Evolutionary conservation across 2,113 vertebrate species (phyloP).

Genomic region (Myotis brandtii): DNA sequence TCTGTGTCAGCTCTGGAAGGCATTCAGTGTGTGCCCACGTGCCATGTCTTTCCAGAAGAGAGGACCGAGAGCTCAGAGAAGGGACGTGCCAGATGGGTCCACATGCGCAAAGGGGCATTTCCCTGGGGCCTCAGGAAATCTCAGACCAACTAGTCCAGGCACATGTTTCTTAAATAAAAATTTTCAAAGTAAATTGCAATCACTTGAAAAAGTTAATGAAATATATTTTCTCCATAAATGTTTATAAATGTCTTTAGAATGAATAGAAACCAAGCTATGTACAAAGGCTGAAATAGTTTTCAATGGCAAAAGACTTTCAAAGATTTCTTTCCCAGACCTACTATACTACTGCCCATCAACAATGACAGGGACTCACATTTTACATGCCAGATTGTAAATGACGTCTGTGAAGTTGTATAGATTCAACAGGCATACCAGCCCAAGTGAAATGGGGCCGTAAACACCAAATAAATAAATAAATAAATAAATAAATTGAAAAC

Average conservation of each 20-base stretch:
- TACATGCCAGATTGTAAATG: not conserved
- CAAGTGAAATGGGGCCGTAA: not conserved
- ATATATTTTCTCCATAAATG: not conserved
- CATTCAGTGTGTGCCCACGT: fast-evolving
- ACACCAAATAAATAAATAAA: not conserved
- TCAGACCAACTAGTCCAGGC: not conserved
- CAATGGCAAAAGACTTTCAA: not conserved
- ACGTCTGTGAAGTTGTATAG: not conserved
- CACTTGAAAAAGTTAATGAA: not conserved
- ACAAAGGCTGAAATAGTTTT: not conserved
- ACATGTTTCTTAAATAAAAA: not conserved
- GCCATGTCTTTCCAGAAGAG: not conserved
- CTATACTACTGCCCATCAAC: no score
- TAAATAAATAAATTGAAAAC: not conserved
- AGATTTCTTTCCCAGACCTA: not conserved
- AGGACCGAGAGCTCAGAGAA: not conserved
- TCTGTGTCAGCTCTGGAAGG: not conserved
- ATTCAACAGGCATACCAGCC: not conserved
- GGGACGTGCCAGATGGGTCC: fast-evolving
- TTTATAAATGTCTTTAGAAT: not conserved
- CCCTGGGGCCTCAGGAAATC: not conserved
- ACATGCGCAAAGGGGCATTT: no score
- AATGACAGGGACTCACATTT: not conserved
- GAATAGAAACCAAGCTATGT: not conserved
- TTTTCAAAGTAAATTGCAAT: not conserved